Conservation (phyloP, 2,797 vertebrate genomes). For the Dipus sagitta region DNA sequence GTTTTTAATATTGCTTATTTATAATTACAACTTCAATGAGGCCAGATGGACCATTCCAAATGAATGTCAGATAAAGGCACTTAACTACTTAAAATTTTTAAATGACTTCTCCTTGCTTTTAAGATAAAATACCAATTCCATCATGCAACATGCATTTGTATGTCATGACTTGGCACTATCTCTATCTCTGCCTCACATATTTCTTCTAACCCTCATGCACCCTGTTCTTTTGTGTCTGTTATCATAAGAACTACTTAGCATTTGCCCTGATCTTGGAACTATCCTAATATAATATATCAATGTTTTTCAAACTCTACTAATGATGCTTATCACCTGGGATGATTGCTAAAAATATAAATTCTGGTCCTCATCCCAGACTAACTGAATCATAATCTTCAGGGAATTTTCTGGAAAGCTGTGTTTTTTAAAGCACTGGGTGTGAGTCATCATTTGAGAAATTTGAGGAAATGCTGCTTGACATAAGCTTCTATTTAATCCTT, state of each 20-base stretch:
- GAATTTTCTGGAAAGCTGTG: conserved; percentile 7
- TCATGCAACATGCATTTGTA: not conserved
- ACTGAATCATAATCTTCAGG: conserved; percentile 37
- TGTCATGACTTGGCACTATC: not conserved
- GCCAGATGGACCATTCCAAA: conserved; percentile 52
- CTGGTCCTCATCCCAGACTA: conserved; percentile 27
- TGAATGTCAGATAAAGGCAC: conserved; percentile 24
- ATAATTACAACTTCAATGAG: not conserved
- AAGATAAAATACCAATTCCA: conserved; percentile 46
- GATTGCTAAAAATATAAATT: conserved; percentile 57
- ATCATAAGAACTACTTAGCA: conserved; percentile 24
- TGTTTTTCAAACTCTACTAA: conserved; percentile 47
- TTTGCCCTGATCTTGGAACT: conserved; percentile 22
- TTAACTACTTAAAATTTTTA: conserved; percentile 42
- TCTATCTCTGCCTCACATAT: not conserved
- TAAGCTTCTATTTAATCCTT: conserved; percentile 31
- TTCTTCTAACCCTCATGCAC: not conserved
- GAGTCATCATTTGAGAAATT: not conserved
- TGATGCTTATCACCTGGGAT: not conserved
- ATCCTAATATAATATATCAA: not conserved
- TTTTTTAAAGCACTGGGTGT: not conserved
- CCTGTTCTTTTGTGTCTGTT: not conserved
- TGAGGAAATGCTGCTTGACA: not conserved
- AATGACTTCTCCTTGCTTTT: conserved; percentile 17
- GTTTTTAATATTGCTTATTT: conserved; percentile 42